Evolutionary conservation across 2,113 vertebrate genomes (phyloP).

Genomic region (Chelonoidis abingdonii): DNA sequence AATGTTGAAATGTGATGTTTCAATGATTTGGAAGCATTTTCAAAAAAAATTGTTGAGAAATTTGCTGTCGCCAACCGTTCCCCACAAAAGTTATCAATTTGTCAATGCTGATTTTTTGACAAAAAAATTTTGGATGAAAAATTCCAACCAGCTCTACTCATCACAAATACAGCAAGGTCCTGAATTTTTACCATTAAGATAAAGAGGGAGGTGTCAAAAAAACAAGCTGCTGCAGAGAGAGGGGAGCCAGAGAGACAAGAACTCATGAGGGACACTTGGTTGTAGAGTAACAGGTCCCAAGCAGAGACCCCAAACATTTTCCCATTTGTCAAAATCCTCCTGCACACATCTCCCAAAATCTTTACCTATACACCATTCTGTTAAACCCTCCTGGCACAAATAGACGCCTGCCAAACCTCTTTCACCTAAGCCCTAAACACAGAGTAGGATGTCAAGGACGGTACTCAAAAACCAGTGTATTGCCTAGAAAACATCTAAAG

Average conservation of each 20-base stretch:
- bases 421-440: not conserved
- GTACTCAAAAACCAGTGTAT: conserved; percentile 2
- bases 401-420: not conserved
- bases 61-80: not conserved
- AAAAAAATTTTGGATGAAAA: not conserved
- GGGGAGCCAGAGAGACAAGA: not conserved
- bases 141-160: not conserved
- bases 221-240: not conserved
- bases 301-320: not conserved
- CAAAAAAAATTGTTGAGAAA: not conserved
- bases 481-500: not conserved
- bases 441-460: not conserved
- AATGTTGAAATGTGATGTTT: not conserved
- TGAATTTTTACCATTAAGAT: not conserved
- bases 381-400: not conserved
- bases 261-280: not conserved
- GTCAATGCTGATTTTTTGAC: not conserved
- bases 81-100: not conserved
- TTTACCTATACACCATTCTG: not conserved
- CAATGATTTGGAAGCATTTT: not conserved
- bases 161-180: not conserved
- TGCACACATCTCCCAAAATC: not conserved
- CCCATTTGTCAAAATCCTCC: not conserved
- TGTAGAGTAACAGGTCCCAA: not conserved
- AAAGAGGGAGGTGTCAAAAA: not conserved